These are phyloP conservation scores for Fistularia tabacaria DNA, from an alignment of 2,797 vertebrate genomes.

Conservation along the genomic window DNA sequence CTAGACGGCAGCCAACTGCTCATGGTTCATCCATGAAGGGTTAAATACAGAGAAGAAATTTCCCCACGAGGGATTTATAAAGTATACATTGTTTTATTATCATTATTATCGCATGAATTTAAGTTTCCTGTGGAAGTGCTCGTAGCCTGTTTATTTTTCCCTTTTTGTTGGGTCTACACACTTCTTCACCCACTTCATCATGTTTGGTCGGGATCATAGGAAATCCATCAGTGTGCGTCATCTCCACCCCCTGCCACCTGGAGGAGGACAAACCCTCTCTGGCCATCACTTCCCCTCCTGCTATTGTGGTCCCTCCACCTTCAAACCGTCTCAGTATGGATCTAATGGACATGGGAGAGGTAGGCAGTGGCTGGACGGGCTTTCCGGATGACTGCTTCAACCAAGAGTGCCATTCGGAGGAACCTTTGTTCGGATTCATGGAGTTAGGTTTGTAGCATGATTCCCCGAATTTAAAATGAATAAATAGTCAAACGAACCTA, in stretches of 20 bases:
- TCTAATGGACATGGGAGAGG: slow-evolving; percentile 20
- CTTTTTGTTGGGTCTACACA: neutral
- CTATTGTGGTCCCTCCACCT: slow-evolving; percentile 1
- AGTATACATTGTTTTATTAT: too few species aligned
- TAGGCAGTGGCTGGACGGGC: slow-evolving; percentile 31
- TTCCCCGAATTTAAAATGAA: too few species aligned
- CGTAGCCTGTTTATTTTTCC: neutral
- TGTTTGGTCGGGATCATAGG: slow-evolving; percentile 38
- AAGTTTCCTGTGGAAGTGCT: neutral
- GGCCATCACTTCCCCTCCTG: neutral
- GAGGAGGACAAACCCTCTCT: slow-evolving; percentile 14
- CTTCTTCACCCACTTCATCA: neutral
- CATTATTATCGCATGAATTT: neutral
- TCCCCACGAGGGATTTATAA: too few species aligned
- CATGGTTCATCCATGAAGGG: too few species aligned
- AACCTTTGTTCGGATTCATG: slow-evolving; percentile 52
- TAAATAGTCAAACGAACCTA: too few species aligned
- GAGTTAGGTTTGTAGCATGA: slow-evolving; percentile 35
- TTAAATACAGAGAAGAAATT: too few species aligned
- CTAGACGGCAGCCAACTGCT: too few species aligned
- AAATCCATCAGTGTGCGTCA: slow-evolving; percentile 65
- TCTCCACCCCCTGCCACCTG: slow-evolving; percentile 34
- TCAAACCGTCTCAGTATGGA: slow-evolving; percentile 29
- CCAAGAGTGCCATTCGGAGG: slow-evolving; percentile 44
- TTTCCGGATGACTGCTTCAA: slow-evolving; percentile 42